Percentiles rank a stretch among this genome's conserved stretches.
phyloP scores from a whole-genome alignment of 2,113 vertebrate species.

The Semnornis frantzii region DNA sequence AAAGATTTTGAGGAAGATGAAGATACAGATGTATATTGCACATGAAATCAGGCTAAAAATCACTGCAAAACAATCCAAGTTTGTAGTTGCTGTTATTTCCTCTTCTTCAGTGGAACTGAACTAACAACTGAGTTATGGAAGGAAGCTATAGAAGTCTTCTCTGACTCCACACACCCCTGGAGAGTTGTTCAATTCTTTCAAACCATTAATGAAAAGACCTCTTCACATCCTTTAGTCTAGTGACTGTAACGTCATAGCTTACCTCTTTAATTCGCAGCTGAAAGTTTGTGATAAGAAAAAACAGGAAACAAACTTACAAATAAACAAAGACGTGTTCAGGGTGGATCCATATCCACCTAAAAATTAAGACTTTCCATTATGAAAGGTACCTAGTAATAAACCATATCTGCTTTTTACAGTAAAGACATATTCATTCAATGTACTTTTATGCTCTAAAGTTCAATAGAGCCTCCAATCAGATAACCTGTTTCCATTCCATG shows the following conservation, averaged over 20 bases:
- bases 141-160: not conserved
- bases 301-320: slow-evolving; percentile 68
- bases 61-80: not conserved
- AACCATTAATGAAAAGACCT: not conserved
- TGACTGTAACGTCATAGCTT: not conserved
- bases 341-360: slow-evolving; percentile 28
- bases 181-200: not conserved
- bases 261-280: slow-evolving; percentile 39
- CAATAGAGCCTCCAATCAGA: not conserved
- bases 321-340: slow-evolving; percentile 53
- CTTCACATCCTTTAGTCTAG: not conserved
- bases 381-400: slow-evolving; percentile 20
- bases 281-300: slow-evolving; percentile 69
- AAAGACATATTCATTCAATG: not conserved
- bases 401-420: slow-evolving; percentile 18
- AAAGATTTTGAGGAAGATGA: not conserved
- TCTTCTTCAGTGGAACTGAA: not conserved
- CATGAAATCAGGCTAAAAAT: not conserved
- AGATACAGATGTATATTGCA: not conserved
- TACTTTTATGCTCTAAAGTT: not conserved
- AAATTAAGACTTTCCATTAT: slow-evolving; percentile 37
- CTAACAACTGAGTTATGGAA: not conserved
- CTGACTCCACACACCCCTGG: not conserved
- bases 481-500: not conserved
- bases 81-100: not conserved